A percentile compares a stretch with the other conserved stretches of the same genome.
Evolutionary conservation across 2,888 invertebrate species (phyloP).

Genomic region (Heliothis peltigera): DNA sequence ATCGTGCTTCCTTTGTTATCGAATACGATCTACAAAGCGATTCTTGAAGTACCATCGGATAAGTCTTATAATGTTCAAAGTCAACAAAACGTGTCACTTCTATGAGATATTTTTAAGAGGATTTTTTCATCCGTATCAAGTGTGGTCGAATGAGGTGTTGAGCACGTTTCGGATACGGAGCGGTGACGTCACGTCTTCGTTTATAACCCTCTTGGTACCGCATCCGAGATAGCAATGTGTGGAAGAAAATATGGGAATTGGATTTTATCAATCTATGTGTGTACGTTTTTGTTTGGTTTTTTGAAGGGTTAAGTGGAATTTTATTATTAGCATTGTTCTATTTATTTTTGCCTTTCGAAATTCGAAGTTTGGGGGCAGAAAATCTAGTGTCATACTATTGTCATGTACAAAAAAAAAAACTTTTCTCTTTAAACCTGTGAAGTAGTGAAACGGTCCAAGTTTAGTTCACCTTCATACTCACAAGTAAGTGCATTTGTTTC

Average conservation of each 20-base stretch:
- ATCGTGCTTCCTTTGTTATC: not conserved
- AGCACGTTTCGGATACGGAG: slow-evolving; percentile 57
- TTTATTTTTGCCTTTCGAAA: too few relatives aligned
- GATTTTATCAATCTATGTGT: slow-evolving; percentile 37
- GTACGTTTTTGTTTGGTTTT: slow-evolving; percentile 1
- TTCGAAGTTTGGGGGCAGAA: too few relatives aligned
- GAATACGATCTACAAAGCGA: not conserved
- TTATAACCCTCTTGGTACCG: slow-evolving; percentile 55
- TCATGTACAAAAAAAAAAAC: slow-evolving; percentile 20
- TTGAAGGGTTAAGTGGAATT: not conserved
- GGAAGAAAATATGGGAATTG: slow-evolving; percentile 35
- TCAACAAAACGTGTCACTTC: slow-evolving; percentile 35
- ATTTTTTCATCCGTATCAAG: slow-evolving; percentile 57
- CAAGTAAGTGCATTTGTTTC: slow-evolving; percentile 48
- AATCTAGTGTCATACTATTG: too few relatives aligned
- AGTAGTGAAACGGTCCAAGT: slow-evolving; percentile 34
- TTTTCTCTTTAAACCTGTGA: slow-evolving; percentile 26
- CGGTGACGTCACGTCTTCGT: slow-evolving; percentile 59
- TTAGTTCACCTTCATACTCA: slow-evolving; percentile 21
- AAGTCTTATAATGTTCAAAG: slow-evolving; percentile 39
- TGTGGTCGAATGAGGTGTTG: slow-evolving; percentile 56
- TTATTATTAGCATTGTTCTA: not conserved
- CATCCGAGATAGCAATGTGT: slow-evolving; percentile 41
- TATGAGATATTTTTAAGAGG: slow-evolving; percentile 35
- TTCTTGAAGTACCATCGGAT: slow-evolving; percentile 12